Conservation (phyloP, 2,888 invertebrate species). For the Ochlodes sylvanus region DNA sequence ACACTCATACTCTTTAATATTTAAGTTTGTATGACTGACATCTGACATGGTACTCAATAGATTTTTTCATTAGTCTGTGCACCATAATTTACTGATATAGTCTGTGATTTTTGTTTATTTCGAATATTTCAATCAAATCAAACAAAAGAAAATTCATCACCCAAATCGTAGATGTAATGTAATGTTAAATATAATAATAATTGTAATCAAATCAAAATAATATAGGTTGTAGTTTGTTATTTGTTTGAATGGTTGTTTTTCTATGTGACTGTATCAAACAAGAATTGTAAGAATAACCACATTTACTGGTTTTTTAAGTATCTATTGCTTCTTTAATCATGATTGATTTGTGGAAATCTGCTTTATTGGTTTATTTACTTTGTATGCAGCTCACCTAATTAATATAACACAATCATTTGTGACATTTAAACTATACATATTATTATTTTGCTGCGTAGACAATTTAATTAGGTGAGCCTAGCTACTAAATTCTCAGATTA, state of each 20-base stretch:
- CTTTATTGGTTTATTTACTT: not conserved
- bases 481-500: too few relatives aligned
- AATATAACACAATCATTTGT: not conserved
- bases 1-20: too few relatives aligned
- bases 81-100: not conserved
- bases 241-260: too few relatives aligned
- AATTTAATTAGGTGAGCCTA: too few relatives aligned
- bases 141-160: conserved; percentile 8
- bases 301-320: too few relatives aligned
- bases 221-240: not conserved
- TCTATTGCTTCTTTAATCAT: too few relatives aligned
- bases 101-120: not conserved
- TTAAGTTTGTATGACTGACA: too few relatives aligned
- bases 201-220: conserved; percentile 2
- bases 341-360: not conserved
- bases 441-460: too few relatives aligned
- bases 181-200: not conserved
- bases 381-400: not conserved
- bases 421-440: not conserved
- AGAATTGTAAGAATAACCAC: not conserved
- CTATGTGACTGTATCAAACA: not conserved
- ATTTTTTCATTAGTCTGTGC: not conserved
- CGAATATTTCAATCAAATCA: not conserved
- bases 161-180: not conserved
- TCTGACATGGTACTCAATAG: not conserved